Conservation (phyloP, 2,113 vertebrate genomes). For the Malurus melanocephalus region DNA sequence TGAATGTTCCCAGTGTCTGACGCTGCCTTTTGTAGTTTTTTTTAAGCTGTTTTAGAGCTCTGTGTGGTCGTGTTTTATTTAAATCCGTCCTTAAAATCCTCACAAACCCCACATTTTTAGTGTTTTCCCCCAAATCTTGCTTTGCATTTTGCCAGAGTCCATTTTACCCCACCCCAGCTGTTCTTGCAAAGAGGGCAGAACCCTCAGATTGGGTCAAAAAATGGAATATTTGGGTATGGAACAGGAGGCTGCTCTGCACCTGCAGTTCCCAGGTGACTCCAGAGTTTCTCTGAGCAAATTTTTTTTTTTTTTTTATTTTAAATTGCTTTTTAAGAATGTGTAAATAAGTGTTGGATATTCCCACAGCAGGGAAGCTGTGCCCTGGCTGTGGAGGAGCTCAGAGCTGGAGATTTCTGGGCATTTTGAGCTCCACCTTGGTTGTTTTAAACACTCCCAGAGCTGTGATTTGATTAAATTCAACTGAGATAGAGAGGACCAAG, state of each 20-base stretch:
- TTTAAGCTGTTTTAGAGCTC: background rate
- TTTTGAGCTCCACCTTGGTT: background rate
- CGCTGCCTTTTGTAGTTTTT: background rate
- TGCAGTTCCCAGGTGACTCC: background rate
- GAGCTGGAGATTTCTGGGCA: background rate
- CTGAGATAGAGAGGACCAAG: background rate
- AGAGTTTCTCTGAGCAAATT: background rate
- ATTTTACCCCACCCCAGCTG: background rate
- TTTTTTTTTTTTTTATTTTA: background rate
- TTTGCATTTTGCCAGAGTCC: background rate
- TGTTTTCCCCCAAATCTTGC: background rate
- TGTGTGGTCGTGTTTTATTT: background rate
- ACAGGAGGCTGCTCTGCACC: background rate
- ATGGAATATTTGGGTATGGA: fast-evolving
- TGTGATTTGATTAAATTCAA: background rate
- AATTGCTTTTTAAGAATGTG: background rate
- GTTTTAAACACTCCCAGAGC: slow-evolving; percentile 12
- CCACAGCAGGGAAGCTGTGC: background rate
- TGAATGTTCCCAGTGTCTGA: background rate
- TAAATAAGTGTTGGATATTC: fast-evolving
- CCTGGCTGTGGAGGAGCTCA: background rate
- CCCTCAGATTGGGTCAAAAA: background rate
- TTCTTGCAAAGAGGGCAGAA: background rate
- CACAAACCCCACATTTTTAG: background rate
- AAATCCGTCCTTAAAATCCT: background rate